These are phyloP conservation scores for Rhodeus uyekii DNA, from an alignment of 2,797 vertebrate genomes.

Conservation along the genomic window DNA sequence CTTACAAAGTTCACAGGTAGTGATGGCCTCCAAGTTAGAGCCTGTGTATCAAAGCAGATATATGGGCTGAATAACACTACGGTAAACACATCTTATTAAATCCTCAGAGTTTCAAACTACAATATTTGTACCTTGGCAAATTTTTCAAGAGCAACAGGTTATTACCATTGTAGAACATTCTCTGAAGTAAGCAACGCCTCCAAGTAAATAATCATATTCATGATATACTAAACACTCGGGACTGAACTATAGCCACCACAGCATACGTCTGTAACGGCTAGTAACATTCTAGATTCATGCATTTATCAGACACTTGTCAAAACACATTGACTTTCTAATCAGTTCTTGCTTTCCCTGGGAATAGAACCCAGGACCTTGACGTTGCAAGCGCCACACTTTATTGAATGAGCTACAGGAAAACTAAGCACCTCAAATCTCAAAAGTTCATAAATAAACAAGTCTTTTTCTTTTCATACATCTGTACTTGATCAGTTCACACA, in stretches of 20 bases:
- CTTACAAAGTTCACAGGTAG: slow-evolving; percentile 97
- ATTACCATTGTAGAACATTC: not conserved
- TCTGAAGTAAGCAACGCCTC: not conserved
- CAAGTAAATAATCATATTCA: not conserved
- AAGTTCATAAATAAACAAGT: not conserved
- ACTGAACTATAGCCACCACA: not conserved
- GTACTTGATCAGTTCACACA: not conserved
- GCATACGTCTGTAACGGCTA: not conserved
- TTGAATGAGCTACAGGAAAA: no score
- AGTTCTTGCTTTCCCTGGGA: no score
- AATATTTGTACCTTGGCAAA: no score
- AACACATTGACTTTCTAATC: no score
- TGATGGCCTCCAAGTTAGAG: slow-evolving; percentile 91
- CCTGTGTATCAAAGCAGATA: slow-evolving; percentile 65
- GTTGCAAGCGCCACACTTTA: no score
- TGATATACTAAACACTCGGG: not conserved
- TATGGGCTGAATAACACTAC: not conserved
- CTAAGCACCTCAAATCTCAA: not conserved
- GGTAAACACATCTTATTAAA: not conserved
- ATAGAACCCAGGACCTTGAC: no score
- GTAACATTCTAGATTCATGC: no score
- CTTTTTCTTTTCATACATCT: not conserved
- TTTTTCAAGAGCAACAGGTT: no score
- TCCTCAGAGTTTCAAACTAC: not conserved
- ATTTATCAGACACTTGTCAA: no score